Evolutionary conservation across 2,113 vertebrate genomes (phyloP), one percentile per base, ranked within the genome.

Genomic region (Alligator sinensis): DNA sequence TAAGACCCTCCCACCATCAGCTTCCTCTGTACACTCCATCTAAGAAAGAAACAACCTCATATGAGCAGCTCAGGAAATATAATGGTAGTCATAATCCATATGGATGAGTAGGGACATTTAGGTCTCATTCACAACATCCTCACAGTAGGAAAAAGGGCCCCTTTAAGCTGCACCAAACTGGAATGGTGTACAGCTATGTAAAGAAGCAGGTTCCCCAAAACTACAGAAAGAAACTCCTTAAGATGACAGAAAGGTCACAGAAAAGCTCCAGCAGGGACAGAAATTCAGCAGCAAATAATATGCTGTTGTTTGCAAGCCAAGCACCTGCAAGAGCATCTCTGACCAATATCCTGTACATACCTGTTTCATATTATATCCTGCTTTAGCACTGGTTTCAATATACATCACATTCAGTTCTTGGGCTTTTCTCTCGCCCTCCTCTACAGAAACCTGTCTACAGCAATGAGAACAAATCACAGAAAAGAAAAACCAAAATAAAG

Each of bases 301-400:
- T 68, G 72, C 82, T 88, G 87, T 66, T 93, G 86, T 15, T 0
- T 68, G 76, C 2, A 5, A 80, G 84, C 55, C 24, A 74, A 82
- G 15, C 38, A 82, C 16, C 77, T 88, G 77, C 76, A 78, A 87
- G 2, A 2, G 22, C 16, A 70, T 22, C 87, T 61, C 88, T 84
- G 74, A 27, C 38, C 85, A 62, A n/a, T 1, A 38, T 17, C 58
- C 86, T 93, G 72, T 15, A 74, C 72, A 60, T 98, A 98, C 97
- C 98, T 98, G 98, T 97, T 98, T 98, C 97, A 98, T 96, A 95
- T 98, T 97, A 98, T 97, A 98, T 90, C 98, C 97, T 96, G 97
- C 98, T 98, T 98, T 97, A 98, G 98, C 98, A 83, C 98, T 98
- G 96, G 96, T 98, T 97, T 98, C 98, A 98, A 98, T 96, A 98